Evolutionary conservation across 2,113 vertebrate genomes (phyloP).

Genomic region (Uria aalge): DNA sequence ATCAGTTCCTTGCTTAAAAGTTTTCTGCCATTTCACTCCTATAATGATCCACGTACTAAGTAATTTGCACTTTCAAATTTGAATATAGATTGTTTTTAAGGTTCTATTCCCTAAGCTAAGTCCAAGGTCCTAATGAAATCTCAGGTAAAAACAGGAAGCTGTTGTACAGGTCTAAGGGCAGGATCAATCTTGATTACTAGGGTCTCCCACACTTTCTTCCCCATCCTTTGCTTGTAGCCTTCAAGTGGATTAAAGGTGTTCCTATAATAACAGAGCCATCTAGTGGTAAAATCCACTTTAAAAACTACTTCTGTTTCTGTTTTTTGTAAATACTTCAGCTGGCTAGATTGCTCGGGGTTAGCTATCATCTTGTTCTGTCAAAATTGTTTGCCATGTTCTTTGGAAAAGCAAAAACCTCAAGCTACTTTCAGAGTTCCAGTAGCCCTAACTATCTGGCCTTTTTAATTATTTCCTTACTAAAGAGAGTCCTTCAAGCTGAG

Average conservation of each 20-base stretch:
- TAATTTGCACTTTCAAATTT: background rate
- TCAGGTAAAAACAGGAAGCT: background rate
- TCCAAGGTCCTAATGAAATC: background rate
- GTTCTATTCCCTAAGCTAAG: background rate
- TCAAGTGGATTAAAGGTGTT: background rate
- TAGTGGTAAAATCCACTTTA: constrained; percentile 29
- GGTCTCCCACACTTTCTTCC: background rate
- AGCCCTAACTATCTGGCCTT: background rate
- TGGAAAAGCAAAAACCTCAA: background rate
- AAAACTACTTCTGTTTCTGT: background rate
- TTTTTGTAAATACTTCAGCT: background rate
- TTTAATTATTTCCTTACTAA: background rate
- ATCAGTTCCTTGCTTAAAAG: background rate
- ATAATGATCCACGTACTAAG: background rate
- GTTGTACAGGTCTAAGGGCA: background rate
- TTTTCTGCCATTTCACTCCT: background rate
- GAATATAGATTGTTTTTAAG: background rate
- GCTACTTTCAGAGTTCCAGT: background rate
- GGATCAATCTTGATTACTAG: background rate
- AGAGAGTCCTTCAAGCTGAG: background rate
- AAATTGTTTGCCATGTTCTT: background rate
- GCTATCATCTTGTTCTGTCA: background rate
- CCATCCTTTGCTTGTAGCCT: background rate
- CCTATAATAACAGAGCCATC: constrained; percentile 45
- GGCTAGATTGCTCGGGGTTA: background rate